These are phyloP conservation scores for Drosophila leonis DNA, from an alignment of 2,888 invertebrate genomes.

Conservation along the genomic window DNA sequence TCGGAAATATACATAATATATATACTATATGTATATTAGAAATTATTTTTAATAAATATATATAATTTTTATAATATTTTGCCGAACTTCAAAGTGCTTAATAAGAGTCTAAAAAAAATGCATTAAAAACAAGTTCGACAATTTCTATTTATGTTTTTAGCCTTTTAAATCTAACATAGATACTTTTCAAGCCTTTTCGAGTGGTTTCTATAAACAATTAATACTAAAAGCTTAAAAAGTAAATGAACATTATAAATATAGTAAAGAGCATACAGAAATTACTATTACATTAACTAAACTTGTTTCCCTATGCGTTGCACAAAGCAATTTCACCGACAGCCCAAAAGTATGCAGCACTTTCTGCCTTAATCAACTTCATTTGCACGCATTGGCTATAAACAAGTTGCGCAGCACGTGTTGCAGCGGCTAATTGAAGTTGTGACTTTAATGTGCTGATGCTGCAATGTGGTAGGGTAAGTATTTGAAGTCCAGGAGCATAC, in stretches of 20 bases:
- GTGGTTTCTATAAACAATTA: too few species aligned
- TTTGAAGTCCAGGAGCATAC: conserved; percentile 1
- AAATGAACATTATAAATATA: background rate
- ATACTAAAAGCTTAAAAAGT: too few species aligned
- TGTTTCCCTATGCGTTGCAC: background rate
- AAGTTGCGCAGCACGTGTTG: conserved; percentile 4
- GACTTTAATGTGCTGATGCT: background rate
- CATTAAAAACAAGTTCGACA: too few species aligned
- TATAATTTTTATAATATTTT: too few species aligned
- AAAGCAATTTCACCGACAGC: conserved; percentile 1
- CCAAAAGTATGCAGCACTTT: conserved; percentile 41
- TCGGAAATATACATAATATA: too few species aligned
- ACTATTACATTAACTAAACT: background rate
- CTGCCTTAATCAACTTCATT: background rate
- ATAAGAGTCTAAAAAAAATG: too few species aligned
- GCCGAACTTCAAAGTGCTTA: too few species aligned
- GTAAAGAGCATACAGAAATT: background rate
- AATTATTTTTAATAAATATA: too few species aligned
- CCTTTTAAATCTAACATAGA: too few species aligned
- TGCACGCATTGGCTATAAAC: background rate
- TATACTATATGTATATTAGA: too few species aligned
- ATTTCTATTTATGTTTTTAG: too few species aligned
- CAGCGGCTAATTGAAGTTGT: background rate
- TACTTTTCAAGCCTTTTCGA: too few species aligned
- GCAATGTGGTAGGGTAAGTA: background rate